Evolutionary conservation across 2,113 vertebrate species (phyloP).

Genomic region (Perccottus glenii): DNA sequence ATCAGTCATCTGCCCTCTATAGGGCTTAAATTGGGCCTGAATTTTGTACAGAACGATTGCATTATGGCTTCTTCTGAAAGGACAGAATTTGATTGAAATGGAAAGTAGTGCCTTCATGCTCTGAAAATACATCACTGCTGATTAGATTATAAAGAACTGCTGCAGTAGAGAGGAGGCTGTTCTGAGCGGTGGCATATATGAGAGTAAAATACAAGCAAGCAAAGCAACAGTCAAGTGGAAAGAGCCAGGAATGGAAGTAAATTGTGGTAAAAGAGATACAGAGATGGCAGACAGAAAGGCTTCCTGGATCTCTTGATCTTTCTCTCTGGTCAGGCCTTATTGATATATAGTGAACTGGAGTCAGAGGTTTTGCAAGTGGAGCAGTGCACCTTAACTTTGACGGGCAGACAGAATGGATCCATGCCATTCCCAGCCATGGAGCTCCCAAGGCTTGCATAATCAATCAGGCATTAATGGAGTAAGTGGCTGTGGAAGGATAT

Average conservation of each 20-base stretch:
- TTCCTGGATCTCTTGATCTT: slow-evolving; percentile 41
- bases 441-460: slow-evolving; percentile 74
- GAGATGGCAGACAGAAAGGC: slow-evolving; percentile 18
- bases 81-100: slow-evolving; percentile 76
- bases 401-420: slow-evolving; percentile 72
- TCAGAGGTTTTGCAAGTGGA: slow-evolving; percentile 45
- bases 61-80: slow-evolving; percentile 72
- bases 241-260: slow-evolving; percentile 1
- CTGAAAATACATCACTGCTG: slow-evolving; percentile 70
- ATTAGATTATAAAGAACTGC: slow-evolving; percentile 73
- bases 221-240: slow-evolving; percentile 21
- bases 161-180: slow-evolving; percentile 37
- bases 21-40: slow-evolving; percentile 66
- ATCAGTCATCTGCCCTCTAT: slow-evolving; percentile 73
- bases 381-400: slow-evolving; percentile 56
- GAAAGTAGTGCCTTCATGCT: slow-evolving; percentile 71
- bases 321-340: slow-evolving; percentile 43
- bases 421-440: slow-evolving; percentile 64
- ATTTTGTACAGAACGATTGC: slow-evolving; percentile 69
- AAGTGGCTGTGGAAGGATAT: slow-evolving; percentile 84
- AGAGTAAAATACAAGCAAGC: slow-evolving; percentile 48
- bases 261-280: slow-evolving; percentile 13
- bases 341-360: slow-evolving; percentile 49
- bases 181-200: slow-evolving; percentile 38
- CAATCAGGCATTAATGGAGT: slow-evolving; percentile 83